A percentile compares a stretch with the other conserved stretches of the same genome.
Evolutionary conservation across 1,140 invertebrate genomes (phyloP).

Genomic region (Scylla paramamosain): DNA sequence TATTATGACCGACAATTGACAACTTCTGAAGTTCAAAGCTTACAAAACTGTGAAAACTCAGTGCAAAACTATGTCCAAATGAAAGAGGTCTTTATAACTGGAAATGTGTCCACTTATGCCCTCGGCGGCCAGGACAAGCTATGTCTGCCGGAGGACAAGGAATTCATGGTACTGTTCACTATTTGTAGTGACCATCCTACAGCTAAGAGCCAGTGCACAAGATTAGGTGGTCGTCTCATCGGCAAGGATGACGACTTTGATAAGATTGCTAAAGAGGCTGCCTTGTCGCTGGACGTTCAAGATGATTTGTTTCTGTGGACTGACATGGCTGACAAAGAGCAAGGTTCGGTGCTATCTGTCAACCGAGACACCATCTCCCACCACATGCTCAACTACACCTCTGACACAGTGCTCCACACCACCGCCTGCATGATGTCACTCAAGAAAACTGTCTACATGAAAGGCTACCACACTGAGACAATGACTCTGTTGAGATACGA

Average conservation of each 20-base stretch:
- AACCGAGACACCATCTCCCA: neutral
- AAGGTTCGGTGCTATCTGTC: neutral
- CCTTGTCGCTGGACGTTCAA: neutral
- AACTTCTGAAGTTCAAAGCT: neutral
- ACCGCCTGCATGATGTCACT: neutral
- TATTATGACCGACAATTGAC: neutral
- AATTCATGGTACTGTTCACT: slow-evolving; percentile 40
- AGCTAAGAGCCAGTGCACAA: neutral
- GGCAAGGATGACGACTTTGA: neutral
- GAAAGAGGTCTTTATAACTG: neutral
- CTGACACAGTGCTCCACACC: neutral
- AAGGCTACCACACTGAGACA: neutral
- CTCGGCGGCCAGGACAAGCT: neutral
- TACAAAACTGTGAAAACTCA: neutral
- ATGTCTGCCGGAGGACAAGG: neutral
- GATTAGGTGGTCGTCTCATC: neutral
- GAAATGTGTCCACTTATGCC: neutral
- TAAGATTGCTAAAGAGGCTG: neutral
- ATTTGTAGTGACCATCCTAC: neutral
- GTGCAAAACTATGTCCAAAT: neutral
- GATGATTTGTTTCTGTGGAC: neutral
- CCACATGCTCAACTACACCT: neutral
- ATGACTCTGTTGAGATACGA: neutral
- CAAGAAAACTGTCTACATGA: neutral
- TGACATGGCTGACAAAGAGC: neutral